Evolutionary conservation across 2,888 invertebrate species (phyloP).

Genomic region (Psococerastis gibbosa): DNA sequence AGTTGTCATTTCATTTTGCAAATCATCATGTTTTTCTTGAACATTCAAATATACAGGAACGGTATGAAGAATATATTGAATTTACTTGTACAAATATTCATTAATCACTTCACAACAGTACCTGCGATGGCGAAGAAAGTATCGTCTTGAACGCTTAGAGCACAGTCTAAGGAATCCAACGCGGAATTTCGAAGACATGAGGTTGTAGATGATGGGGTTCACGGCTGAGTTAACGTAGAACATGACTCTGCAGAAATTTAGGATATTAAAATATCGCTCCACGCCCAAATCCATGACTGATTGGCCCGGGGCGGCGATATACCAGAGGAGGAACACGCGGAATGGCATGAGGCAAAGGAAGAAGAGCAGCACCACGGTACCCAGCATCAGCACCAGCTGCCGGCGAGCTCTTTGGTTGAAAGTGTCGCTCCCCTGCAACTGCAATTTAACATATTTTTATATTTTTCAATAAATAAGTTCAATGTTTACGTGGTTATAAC

Average conservation of each 20-base stretch:
- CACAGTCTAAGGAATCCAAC: conserved; percentile 55
- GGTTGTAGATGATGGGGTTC: conserved; percentile 80
- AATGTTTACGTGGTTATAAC: no score
- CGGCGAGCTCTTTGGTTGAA: conserved; percentile 51
- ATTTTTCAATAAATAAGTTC: no score
- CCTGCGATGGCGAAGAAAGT: conserved; percentile 12
- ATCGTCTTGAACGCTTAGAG: conserved; percentile 24
- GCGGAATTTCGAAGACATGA: conserved; percentile 82
- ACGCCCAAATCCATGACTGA: conserved; percentile 44
- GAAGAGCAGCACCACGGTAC: conserved; percentile 71
- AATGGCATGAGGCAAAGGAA: conserved; percentile 79
- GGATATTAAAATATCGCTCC: conserved; percentile 60
- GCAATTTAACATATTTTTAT: no score
- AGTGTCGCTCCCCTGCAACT: conserved; percentile 28
- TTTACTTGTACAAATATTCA: no score
- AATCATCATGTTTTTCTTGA: no score
- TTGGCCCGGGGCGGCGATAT: conserved; percentile 55
- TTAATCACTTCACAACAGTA: no score
- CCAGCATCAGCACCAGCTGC: conserved; percentile 73
- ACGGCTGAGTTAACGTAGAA: conserved; percentile 76
- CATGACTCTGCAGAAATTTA: conserved; percentile 73
- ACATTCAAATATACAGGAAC: no score
- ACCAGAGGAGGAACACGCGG: conserved; percentile 63
- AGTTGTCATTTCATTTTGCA: no score
- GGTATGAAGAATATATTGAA: no score